phyloP scores from a whole-genome alignment of 2,113 vertebrate species.

The Chaetops frenatus region DNA sequence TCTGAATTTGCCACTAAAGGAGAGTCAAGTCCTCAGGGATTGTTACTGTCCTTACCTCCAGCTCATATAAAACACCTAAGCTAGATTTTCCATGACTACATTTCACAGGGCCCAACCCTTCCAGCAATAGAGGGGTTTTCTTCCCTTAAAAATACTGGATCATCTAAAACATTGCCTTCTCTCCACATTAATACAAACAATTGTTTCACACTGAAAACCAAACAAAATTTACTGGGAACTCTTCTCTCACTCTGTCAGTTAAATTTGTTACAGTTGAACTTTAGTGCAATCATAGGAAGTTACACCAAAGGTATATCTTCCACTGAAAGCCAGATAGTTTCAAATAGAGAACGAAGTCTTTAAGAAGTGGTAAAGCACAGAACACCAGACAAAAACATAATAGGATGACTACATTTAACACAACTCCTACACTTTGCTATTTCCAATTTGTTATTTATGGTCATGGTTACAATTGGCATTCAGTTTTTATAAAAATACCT shows the following conservation, averaged over 20 bases:
- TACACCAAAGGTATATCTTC: not conserved
- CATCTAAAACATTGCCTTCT: not conserved
- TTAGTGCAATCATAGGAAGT: not conserved
- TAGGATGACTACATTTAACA: not conserved
- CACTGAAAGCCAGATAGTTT: not conserved
- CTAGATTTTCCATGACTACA: not conserved
- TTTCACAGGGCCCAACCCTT: fast-evolving
- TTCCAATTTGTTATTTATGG: not conserved
- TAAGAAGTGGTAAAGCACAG: not conserved
- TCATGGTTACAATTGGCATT: not conserved
- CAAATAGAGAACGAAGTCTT: not conserved
- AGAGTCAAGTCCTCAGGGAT: not conserved
- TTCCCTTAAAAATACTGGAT: not conserved
- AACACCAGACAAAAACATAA: not conserved
- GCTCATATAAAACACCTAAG: not conserved
- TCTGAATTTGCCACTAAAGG: not conserved
- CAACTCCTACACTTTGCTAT: not conserved
- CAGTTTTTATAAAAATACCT: not conserved
- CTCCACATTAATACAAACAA: not conserved
- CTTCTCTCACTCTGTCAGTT: not conserved
- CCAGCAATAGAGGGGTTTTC: not conserved
- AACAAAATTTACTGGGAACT: not conserved
- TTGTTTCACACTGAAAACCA: not conserved
- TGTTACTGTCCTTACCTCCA: not conserved
- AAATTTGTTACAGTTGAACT: not conserved